Conservation (phyloP, 2,888 invertebrate genomes). For the Melanotus villosus region DNA sequence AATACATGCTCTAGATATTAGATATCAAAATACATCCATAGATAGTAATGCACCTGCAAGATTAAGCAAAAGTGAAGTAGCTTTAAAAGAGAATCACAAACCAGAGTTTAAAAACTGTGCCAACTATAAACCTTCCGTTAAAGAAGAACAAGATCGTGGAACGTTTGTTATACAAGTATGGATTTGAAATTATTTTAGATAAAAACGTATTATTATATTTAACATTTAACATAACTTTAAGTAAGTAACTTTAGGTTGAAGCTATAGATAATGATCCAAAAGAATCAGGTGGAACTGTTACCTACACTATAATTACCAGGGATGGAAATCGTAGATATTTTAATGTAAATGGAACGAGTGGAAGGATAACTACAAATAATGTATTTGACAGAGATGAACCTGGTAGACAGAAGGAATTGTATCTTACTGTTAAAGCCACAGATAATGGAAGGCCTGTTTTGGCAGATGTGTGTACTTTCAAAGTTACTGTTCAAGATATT, state of each 20-base stretch:
- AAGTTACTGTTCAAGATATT: slow-evolving; percentile 90
- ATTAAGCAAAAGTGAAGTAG: slow-evolving; percentile 28
- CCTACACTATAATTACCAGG: slow-evolving; percentile 86
- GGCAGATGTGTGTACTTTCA: slow-evolving; percentile 94
- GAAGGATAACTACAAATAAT: slow-evolving; percentile 81
- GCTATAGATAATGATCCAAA: slow-evolving; percentile 83
- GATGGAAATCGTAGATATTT: slow-evolving; percentile 84
- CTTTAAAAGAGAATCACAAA: slow-evolving; percentile 80
- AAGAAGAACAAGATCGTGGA: slow-evolving; percentile 80
- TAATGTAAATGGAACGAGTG: slow-evolving; percentile 82
- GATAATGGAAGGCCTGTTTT: slow-evolving; percentile 93
- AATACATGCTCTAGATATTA: slow-evolving; percentile 8
- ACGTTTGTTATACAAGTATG: slow-evolving; percentile 84
- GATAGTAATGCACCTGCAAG: not conserved
- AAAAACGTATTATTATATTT: too few species aligned
- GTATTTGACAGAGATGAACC: slow-evolving; percentile 94
- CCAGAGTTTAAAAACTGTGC: slow-evolving; percentile 90
- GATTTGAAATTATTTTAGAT: too few species aligned
- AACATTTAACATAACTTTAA: too few species aligned
- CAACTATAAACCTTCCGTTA: slow-evolving; percentile 84
- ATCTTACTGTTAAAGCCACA: slow-evolving; percentile 90
- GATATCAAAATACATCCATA: not conserved
- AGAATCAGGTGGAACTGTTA: slow-evolving; percentile 84
- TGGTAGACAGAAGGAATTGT: slow-evolving; percentile 84
- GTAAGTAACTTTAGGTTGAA: slow-evolving; percentile 70